phyloP scores from a whole-genome alignment of 2,888 invertebrate species.

The Axea sp. region DNA sequence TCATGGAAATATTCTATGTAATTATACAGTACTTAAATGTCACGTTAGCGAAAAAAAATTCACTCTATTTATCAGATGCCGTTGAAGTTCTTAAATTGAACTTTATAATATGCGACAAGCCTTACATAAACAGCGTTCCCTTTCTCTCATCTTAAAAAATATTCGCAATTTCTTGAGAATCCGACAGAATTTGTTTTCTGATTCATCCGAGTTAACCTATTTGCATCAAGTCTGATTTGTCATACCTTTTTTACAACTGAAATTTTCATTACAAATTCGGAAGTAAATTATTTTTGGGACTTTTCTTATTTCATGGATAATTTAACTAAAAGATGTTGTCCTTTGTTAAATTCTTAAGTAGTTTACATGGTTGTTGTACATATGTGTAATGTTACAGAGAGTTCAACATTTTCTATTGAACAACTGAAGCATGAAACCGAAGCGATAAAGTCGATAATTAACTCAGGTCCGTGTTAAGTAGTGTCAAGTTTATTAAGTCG shows the following conservation, averaged over 20 bases:
- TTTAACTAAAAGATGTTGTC: conserved; percentile 4
- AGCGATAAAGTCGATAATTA: conserved; percentile 27
- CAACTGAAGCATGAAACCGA: not conserved
- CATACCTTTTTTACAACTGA: conserved; percentile 10
- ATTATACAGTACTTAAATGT: no score
- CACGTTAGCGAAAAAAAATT: no score
- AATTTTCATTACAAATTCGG: no score
- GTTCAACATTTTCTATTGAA: conserved; percentile 10
- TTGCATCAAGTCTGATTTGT: not conserved
- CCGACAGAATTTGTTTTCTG: no score
- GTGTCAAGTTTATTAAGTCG: conserved; percentile 4
- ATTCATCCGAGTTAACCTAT: no score
- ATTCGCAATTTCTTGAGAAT: no score
- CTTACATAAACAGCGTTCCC: no score
- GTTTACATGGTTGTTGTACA: not conserved
- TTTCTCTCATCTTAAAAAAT: no score
- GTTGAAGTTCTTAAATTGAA: no score
- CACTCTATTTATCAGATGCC: no score
- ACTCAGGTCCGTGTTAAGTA: conserved; percentile 31
- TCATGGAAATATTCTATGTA: no score
- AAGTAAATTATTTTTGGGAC: not conserved
- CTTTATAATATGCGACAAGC: no score
- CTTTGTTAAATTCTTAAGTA: conserved; percentile 10
- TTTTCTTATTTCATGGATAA: conserved; percentile 5
- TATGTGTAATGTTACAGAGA: not conserved